Percentiles rank a stretch among this genome's conserved stretches.
These are phyloP conservation scores for Pseudolycoriella hygida DNA, from an alignment of 2,888 invertebrate species.

Conservation along the genomic window DNA sequence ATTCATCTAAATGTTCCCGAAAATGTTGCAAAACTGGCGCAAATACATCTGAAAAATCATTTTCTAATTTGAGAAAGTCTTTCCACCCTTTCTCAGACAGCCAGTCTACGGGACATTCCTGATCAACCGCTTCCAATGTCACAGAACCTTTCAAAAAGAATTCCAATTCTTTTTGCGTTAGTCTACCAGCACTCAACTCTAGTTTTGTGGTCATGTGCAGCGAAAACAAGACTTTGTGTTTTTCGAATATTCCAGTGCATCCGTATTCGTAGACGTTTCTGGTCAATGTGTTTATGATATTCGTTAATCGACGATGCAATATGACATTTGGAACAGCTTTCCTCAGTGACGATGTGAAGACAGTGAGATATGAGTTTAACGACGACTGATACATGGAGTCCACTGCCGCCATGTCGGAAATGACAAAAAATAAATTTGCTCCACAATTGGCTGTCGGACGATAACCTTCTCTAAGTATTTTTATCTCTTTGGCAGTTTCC, in stretches of 20 bases:
- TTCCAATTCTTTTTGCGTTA: constrained; percentile 57
- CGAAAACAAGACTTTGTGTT: constrained; percentile 76
- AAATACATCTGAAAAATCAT: constrained; percentile 51
- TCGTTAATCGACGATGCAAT: constrained; percentile 51
- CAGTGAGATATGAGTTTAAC: constrained; percentile 64
- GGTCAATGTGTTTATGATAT: constrained; percentile 71
- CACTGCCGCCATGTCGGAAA: constrained; percentile 76
- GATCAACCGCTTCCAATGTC: constrained; percentile 51
- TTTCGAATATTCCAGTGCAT: constrained; percentile 82
- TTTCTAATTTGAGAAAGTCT: constrained; percentile 54
- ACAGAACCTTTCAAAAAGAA: constrained; percentile 84
- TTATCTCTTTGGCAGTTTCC: constrained; percentile 63
- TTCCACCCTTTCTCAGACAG: constrained; percentile 62
- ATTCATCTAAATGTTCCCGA: constrained; percentile 31
- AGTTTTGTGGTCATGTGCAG: constrained; percentile 79
- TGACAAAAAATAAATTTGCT: constrained; percentile 76
- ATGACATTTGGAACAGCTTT: constrained; percentile 70
- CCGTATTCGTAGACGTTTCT: constrained; percentile 83
- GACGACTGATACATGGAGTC: constrained; percentile 91
- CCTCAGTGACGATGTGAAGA: constrained; percentile 62
- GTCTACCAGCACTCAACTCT: constrained; percentile 45
- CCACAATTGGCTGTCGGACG: constrained; percentile 71
- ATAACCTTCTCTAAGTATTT: constrained; percentile 68
- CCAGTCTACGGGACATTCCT: constrained; percentile 53
- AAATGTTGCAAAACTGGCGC: constrained; percentile 44